Percentiles rank a stretch among this genome's conserved stretches.
Conservation (phyloP, 1,140 invertebrate species). For the Monochamus saltuarius region DNA sequence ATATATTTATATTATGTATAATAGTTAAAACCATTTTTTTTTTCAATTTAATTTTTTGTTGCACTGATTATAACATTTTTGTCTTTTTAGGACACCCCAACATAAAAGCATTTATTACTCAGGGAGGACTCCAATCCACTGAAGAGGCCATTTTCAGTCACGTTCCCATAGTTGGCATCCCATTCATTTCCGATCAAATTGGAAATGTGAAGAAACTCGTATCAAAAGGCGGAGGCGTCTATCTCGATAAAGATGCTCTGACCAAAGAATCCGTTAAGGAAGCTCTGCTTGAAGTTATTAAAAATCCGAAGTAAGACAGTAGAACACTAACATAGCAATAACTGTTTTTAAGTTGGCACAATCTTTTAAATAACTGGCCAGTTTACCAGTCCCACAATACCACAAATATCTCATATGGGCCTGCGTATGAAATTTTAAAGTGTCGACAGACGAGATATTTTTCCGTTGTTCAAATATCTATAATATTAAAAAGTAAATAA, state of each 20-base stretch:
- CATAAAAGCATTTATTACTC: conserved; percentile 55
- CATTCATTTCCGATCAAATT: conserved; percentile 49
- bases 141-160: conserved; percentile 55
- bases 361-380: too few species aligned
- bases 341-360: too few species aligned
- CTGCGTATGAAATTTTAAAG: too few species aligned
- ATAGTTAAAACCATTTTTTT: too few species aligned
- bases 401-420: too few species aligned
- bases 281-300: conserved; percentile 29
- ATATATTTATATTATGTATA: too few species aligned
- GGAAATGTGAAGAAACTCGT: conserved; percentile 38
- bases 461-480: too few species aligned
- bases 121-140: conserved; percentile 57
- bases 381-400: too few species aligned
- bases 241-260: conserved; percentile 32
- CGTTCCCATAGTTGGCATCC: conserved; percentile 56
- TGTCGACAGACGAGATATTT: too few species aligned
- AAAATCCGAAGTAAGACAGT: conserved; percentile 30
- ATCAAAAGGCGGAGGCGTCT: conserved; percentile 37
- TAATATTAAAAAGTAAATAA: too few species aligned
- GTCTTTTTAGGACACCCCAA: conserved; percentile 50
- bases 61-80: neutral
- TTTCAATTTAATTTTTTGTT: too few species aligned
- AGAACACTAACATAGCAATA: neutral
- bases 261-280: conserved; percentile 29